Percentiles rank a stretch among this genome's conserved stretches.
phyloP scores from a whole-genome alignment of 2,113 vertebrate species.

The Vulpes vulpes region DNA sequence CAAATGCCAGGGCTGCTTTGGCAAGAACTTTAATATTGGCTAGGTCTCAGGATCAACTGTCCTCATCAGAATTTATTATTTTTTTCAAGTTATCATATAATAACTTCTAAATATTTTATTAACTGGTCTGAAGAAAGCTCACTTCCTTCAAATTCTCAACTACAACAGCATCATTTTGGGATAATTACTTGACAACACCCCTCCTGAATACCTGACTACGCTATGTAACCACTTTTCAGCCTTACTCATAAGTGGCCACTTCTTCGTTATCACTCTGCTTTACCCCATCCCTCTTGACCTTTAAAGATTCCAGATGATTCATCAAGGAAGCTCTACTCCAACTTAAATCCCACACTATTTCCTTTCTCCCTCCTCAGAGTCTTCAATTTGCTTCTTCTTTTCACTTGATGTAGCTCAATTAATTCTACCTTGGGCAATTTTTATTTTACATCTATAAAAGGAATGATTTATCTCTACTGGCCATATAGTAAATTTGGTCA shows the following conservation, averaged over 20 bases:
- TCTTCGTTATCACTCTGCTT: neutral
- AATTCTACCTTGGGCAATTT: neutral
- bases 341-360: neutral
- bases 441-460: neutral
- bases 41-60: conserved; percentile 58
- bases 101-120: conserved; percentile 75
- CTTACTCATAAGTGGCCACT: neutral
- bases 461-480: neutral
- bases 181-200: neutral
- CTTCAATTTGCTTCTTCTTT: neutral
- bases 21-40: conserved; percentile 25
- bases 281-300: neutral
- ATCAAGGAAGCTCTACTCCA: neutral
- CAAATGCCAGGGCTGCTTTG: conserved; percentile 60
- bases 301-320: neutral
- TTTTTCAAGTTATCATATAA: conserved; percentile 60
- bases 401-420: neutral
- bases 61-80: conserved; percentile 55
- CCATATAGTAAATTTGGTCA: neutral
- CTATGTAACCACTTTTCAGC: neutral
- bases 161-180: neutral
- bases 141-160: conserved; percentile 36
- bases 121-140: neutral
- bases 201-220: neutral
- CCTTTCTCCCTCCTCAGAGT: neutral